Percentiles rank a stretch among this genome's conserved stretches.
Conservation (phyloP, 2,797 vertebrate species). For the Margarornis squamiger region DNA sequence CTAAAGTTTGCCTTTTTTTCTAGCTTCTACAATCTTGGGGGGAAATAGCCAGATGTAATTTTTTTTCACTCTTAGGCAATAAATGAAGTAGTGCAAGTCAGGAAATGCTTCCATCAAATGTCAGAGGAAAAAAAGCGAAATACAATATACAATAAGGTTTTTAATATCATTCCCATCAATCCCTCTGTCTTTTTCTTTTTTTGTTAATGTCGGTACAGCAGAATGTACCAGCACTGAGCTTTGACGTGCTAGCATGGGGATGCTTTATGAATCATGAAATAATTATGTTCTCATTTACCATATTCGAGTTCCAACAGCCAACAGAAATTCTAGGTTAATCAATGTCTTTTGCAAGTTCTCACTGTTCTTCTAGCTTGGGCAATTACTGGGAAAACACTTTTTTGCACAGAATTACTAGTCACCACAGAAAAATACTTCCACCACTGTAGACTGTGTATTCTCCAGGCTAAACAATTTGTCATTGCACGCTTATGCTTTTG, state of each 20-base stretch:
- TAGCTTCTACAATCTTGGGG: neutral
- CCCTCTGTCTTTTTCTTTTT: neutral
- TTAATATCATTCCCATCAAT: neutral
- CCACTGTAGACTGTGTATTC: neutral
- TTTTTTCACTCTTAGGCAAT: neutral
- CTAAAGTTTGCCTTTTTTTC: neutral
- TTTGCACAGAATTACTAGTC: neutral
- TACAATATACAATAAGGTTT: neutral
- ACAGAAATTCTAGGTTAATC: neutral
- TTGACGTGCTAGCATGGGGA: neutral
- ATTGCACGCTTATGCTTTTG: neutral
- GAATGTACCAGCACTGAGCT: neutral
- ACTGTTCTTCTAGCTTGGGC: neutral
- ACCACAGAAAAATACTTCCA: neutral
- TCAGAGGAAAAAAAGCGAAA: neutral
- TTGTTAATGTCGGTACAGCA: neutral
- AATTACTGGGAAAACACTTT: neutral
- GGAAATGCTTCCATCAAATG: neutral
- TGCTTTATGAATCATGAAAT: conserved; percentile 7
- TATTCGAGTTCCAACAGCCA: neutral
- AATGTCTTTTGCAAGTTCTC: neutral
- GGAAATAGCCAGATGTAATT: neutral
- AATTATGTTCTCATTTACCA: neutral
- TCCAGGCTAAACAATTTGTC: neutral
- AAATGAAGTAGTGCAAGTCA: neutral